These are phyloP conservation scores for Poeciliopsis infans DNA, from an alignment of 2,797 vertebrate genomes.

Conservation along the genomic window DNA sequence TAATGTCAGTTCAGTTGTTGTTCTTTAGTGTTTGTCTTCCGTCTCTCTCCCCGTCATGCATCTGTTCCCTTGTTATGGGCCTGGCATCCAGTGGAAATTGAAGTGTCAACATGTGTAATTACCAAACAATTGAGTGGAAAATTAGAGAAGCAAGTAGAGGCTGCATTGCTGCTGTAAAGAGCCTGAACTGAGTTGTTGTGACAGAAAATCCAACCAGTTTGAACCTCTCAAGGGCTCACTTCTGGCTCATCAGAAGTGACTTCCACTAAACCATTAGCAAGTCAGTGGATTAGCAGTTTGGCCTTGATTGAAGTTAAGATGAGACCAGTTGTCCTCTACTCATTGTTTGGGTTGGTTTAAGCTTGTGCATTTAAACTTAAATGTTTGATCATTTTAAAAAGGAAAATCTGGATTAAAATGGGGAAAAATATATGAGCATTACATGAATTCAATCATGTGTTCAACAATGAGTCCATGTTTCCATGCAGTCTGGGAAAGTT, in stretches of 20 bases:
- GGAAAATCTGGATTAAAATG: neutral
- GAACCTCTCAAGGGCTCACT: conserved; percentile 10
- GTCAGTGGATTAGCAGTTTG: conserved; percentile 46
- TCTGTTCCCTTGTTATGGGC: conserved; percentile 41
- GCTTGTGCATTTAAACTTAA: neutral
- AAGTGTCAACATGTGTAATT: conserved; percentile 65
- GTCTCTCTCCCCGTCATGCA: conserved; percentile 7
- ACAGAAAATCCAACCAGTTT: conserved; percentile 29
- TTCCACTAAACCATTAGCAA: conserved; percentile 26
- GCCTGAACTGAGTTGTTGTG: conserved; percentile 32
- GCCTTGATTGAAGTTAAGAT: conserved; percentile 2
- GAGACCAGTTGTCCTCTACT: neutral
- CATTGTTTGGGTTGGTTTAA: neutral
- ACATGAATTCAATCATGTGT: neutral
- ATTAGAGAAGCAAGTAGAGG: conserved; percentile 42
- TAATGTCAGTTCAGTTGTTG: conserved; percentile 10
- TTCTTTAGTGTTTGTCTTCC: conserved; percentile 21
- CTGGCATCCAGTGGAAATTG: conserved; percentile 47
- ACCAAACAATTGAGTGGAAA: conserved; percentile 67
- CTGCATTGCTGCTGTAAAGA: conserved; percentile 18
- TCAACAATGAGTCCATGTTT: neutral
- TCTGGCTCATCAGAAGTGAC: conserved; percentile 17
- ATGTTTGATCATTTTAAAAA: neutral
- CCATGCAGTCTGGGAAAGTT: neutral
- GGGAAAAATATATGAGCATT: neutral